phyloP scores from a whole-genome alignment of 2,888 invertebrate genomes.

The Pachliopta kotzebuea region DNA sequence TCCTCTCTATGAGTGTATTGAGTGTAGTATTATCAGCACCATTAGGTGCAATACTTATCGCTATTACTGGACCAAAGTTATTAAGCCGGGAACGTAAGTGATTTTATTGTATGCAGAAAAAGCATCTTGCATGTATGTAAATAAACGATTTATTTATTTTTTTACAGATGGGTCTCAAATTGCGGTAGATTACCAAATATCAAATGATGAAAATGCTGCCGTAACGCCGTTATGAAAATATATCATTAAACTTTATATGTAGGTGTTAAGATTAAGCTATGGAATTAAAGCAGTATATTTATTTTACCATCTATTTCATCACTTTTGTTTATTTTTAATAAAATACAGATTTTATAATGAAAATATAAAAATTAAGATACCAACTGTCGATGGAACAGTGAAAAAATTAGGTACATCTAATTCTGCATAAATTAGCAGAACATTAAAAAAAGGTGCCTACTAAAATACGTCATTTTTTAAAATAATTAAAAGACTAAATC shows the following conservation, averaged over 20 bases:
- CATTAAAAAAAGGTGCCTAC: too few species aligned
- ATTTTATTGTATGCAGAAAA: not conserved
- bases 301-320: too few species aligned
- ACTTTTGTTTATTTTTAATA: too few species aligned
- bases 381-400: too few species aligned
- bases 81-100: conserved; percentile 46
- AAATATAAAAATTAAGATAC: too few species aligned
- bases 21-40: conserved; percentile 89
- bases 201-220: not conserved
- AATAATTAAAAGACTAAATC: too few species aligned
- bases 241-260: not conserved
- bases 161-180: conserved; percentile 32
- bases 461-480: too few species aligned
- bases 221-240: conserved; percentile 12
- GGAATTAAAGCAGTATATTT: too few species aligned
- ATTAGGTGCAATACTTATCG: conserved; percentile 85
- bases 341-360: too few species aligned
- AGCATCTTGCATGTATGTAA: not conserved
- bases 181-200: not conserved
- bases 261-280: too few species aligned
- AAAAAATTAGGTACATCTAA: too few species aligned
- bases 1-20: conserved; percentile 85
- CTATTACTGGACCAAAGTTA: conserved; percentile 83
- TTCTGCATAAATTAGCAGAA: too few species aligned
- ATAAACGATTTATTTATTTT: conserved; percentile 13